Evolutionary conservation across 2,797 vertebrate genomes (phyloP).

Genomic region (Glossophaga mutica): DNA sequence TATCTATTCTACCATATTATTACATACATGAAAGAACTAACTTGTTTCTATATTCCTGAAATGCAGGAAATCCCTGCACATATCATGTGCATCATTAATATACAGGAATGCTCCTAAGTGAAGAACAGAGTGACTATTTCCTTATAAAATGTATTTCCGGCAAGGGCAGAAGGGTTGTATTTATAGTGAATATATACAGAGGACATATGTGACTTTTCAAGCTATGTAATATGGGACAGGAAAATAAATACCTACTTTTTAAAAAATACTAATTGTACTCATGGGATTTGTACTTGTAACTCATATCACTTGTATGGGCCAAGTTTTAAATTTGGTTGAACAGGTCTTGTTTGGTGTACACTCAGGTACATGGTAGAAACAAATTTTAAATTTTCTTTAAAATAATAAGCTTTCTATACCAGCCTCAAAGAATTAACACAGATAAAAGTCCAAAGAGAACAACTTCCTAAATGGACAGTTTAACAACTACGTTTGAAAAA

Average conservation of each 20-base stretch:
- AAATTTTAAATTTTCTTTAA: conserved; percentile 7
- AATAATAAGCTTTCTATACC: neutral
- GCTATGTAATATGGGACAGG: neutral
- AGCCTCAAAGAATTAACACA: neutral
- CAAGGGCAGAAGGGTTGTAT: too few species aligned
- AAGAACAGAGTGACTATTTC: neutral
- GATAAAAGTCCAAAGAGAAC: neutral
- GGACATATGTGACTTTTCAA: neutral
- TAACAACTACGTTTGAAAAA: neutral
- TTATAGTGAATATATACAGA: neutral
- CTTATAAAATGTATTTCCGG: neutral
- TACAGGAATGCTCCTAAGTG: neutral
- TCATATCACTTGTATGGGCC: neutral
- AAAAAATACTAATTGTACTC: neutral
- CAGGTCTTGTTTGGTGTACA: neutral
- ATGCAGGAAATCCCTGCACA: neutral
- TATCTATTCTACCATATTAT: neutral
- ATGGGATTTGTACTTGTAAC: neutral
- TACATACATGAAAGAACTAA: neutral
- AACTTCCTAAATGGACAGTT: neutral
- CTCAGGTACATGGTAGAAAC: neutral
- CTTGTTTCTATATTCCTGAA: conserved; percentile 10
- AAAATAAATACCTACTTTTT: neutral
- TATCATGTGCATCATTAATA: neutral
- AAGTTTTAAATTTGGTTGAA: neutral